Conservation (phyloP, 2,113 vertebrate species). For the Pristiophorus japonicus region DNA sequence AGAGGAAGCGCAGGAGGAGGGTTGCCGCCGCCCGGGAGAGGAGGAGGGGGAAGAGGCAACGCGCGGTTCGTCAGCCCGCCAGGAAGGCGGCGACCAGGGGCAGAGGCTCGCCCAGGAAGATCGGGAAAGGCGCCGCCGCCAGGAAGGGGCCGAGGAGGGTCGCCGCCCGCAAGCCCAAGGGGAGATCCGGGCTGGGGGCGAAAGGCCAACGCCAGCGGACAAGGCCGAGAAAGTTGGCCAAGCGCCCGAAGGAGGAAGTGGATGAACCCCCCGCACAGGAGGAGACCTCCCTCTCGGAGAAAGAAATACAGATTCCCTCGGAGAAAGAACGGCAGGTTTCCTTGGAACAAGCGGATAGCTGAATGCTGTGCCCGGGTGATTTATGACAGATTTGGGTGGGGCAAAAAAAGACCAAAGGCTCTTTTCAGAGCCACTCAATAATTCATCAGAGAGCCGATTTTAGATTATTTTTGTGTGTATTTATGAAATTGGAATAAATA, state of each 20-base stretch:
- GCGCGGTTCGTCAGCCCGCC: no score
- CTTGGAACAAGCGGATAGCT: constrained; percentile 41
- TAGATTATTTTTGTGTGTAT: neutral
- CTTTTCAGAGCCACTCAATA: constrained; percentile 3
- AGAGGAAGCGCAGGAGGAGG: neutral
- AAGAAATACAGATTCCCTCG: constrained; percentile 8
- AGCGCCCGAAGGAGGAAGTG: neutral
- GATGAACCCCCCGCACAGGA: neutral
- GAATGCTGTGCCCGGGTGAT: no score
- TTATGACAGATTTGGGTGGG: no score
- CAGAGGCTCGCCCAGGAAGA: no score
- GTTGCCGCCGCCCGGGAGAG: neutral
- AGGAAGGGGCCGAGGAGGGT: neutral
- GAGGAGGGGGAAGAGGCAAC: neutral
- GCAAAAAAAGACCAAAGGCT: neutral
- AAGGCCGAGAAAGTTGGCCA: neutral
- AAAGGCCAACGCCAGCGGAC: neutral
- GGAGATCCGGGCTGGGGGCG: neutral
- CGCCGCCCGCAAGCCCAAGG: neutral
- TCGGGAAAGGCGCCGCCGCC: neutral
- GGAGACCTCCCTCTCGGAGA: neutral
- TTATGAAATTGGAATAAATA: neutral
- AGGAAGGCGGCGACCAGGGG: no score
- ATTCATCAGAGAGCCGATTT: neutral
- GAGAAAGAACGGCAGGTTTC: neutral